Evolutionary conservation across 2,888 invertebrate genomes (phyloP), one percentile per base, ranked within the genome.

Genomic region (Pristionchus fissidentatus): DNA sequence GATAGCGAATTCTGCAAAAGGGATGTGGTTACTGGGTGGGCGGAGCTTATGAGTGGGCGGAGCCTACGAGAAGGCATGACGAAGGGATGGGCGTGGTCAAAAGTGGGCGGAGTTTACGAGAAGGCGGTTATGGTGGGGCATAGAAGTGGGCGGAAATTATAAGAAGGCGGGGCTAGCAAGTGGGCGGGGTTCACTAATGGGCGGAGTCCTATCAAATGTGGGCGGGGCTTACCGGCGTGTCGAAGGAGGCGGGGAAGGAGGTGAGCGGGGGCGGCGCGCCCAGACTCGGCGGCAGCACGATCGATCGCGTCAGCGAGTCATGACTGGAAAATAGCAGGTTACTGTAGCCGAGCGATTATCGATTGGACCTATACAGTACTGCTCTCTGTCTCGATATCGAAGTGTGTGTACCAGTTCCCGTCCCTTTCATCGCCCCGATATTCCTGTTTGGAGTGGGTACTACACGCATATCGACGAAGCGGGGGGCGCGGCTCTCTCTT

Each of bases 391-490:
- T 35, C 52, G 13, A 19, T 49, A 10, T 49, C 52, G 52, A 19
- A 15, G 13, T 49, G 10, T 49, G 52, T 49, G 10, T 49, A 15
- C 19, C 52, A 19, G 19, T 19, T 15, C 13, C 52, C n/a, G n/a
- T n/a, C n/a, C n/a, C n/a, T n/a, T n/a, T n/a, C n/a, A n/a, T n/a
- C n/a, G n/a, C n/a, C n/a, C n/a, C 49, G 49, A 49, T 49, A 49
- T 77, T 77, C 75, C 75, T 77, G 70, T 70, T 70, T 41, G 62
- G 62, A 22, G n/a, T n/a, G n/a, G n/a, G n/a, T n/a, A n/a, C n/a
- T n/a, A n/a, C n/a, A n/a, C n/a, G n/a, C 49, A 49, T 19, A 49
- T 15, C 15, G 35, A 77, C 41, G 75, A 49, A 29, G 75, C 10
- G n/a, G 15, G 46, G 22, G 35, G 10, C 62, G 4, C 26, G 75